Conservation (phyloP, 2,113 vertebrate species). For the Corynorhinus townsendii region DNA sequence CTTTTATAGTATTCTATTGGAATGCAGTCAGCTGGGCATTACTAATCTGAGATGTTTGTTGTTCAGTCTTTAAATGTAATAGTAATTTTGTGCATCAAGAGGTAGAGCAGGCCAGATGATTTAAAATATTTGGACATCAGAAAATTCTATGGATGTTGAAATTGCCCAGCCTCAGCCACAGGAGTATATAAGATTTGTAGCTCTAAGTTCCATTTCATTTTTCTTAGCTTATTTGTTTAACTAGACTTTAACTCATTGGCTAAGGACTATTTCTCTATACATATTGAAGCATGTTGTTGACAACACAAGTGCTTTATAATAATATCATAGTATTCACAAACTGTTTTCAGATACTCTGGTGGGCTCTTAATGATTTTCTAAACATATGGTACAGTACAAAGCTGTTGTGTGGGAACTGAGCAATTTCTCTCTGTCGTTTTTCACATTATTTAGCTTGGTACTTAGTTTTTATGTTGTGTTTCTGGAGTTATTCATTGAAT, state of each 20-base stretch:
- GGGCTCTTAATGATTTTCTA: conserved; percentile 46
- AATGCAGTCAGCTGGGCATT: neutral
- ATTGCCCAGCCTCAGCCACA: neutral
- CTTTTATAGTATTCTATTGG: neutral
- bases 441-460: neutral
- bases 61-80: neutral
- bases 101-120: neutral
- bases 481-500: neutral
- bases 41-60: neutral
- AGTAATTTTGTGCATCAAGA: neutral
- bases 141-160: neutral
- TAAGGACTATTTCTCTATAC: neutral
- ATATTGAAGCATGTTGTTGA: neutral
- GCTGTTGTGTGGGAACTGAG: conserved; percentile 34
- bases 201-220: neutral
- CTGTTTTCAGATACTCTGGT: conserved; percentile 11
- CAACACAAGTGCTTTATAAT: neutral
- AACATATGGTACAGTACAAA: conserved; percentile 26
- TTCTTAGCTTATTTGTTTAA: neutral
- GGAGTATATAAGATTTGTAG: neutral
- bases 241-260: neutral
- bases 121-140: neutral
- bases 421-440: conserved; percentile 37
- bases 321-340: neutral
- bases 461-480: conserved; percentile 17